Conservation (phyloP, 1,140 invertebrate species). For the Holcopasites calliopsidis region DNA sequence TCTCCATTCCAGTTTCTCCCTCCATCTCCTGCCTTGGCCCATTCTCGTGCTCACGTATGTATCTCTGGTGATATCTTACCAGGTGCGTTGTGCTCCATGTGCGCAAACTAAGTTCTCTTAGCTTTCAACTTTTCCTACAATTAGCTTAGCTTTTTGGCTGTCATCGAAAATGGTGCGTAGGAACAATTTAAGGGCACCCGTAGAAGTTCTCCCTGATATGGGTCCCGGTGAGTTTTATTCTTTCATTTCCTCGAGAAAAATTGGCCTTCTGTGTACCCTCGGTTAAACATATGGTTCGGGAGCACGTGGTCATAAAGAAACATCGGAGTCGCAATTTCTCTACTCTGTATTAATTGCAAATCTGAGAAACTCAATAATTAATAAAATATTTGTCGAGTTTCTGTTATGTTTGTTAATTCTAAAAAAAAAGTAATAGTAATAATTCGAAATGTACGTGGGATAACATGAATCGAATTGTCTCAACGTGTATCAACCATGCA, state of each 20-base stretch:
- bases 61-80: neutral
- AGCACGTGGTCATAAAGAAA: neutral
- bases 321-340: neutral
- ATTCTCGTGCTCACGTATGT: conserved; percentile 30
- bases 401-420: neutral
- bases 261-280: neutral
- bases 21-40: conserved; percentile 26
- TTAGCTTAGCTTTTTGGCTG: neutral
- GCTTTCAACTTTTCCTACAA: neutral
- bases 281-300: conserved; percentile 64
- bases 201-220: conserved; percentile 72
- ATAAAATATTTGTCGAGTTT: neutral
- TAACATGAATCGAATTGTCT: neutral
- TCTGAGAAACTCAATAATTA: neutral
- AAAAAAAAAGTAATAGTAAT: neutral
- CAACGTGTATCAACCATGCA: no score
- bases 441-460: neutral
- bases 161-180: conserved; percentile 73
- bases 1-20: conserved; percentile 34
- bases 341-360: neutral
- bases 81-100: conserved; percentile 9
- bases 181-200: conserved; percentile 64
- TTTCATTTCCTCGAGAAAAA: neutral
- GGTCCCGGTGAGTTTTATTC: conserved; percentile 75
- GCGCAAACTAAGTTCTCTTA: neutral